Evolutionary conservation across 2,113 vertebrate species (phyloP), one percentile per base, ranked within the genome.

Genomic region (Bubo blakistoni): DNA sequence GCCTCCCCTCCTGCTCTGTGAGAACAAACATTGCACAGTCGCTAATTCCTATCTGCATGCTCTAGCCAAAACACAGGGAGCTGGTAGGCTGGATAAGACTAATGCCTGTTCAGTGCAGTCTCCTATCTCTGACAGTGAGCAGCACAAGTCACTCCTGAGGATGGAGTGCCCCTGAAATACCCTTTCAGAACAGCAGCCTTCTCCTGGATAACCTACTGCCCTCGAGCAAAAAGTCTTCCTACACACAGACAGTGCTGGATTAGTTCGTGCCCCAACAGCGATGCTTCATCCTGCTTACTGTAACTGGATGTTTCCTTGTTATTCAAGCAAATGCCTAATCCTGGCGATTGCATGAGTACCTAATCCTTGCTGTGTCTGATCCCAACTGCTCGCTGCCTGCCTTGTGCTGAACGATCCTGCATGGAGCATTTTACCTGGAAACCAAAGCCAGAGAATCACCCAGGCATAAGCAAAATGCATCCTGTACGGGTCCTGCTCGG

Each of bases 11-110:
- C 92, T 10, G 92, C 90, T 78, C 6, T 34, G n/a, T 63, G 92
- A 88, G 88, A 92, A 46, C 95, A 96, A 96, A 93, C 88, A 92
- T 17, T 44, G 79, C 76, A 52, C 90, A 22, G 88, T 42, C 38
- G 24, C 88, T 81, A 67, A 86, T 86, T 86, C 95, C 92, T 12
- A 44, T 47, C 93, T 66, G 51, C 69, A 1, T 1, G 55, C 90
- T 66, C 26, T 47, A 88, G 95, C 93, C 96, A 78, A 88, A 96
- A 93, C 92, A 90, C 44, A 14, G 86, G 89, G 84, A 76, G 94
- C 89, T 78, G 93, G 30, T 12, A 20, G 79, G 66, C 76, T 57
- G 89, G n/a, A 42, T 46, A 49, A 82, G 85, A 62, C 27, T 67
- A 38, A 88, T 65, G 62, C 49, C 86, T 26, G 70, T 10, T 47